Percentiles rank a stretch among this genome's conserved stretches.
Conservation (phyloP, 2,797 vertebrate genomes). For the Craterocephalus amniculus region DNA sequence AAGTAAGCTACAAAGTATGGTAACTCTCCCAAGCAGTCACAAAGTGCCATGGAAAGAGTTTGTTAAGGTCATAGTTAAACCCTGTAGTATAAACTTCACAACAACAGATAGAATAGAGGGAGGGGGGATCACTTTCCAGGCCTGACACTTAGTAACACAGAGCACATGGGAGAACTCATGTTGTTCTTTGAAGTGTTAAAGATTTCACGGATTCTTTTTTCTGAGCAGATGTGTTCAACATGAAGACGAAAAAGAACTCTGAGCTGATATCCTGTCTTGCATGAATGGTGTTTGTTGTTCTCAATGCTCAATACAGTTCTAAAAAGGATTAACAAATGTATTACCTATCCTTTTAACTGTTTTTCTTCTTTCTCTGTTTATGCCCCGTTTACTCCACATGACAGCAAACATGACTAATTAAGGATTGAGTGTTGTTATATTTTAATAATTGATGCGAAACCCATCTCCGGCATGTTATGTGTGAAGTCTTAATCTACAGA, state of each 20-base stretch:
- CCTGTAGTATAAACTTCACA: constrained; percentile 48
- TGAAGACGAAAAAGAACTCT: constrained; percentile 10
- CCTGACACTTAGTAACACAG: constrained; percentile 38
- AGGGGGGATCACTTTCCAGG: constrained; percentile 24
- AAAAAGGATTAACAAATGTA: constrained; percentile 35
- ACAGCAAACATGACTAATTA: constrained; percentile 39
- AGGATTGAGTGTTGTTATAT: constrained; percentile 9
- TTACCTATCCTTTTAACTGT: constrained; percentile 13
- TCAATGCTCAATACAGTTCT: constrained; percentile 5
- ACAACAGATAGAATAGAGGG: constrained; percentile 38
- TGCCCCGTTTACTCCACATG: constrained; percentile 4
- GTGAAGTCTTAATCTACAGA: constrained; percentile 54
- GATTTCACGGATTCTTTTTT: constrained; percentile 40
- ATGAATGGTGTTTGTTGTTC: constrained; percentile 7
- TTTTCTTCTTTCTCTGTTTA: constrained; percentile 20
- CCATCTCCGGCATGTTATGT: constrained; percentile 10
- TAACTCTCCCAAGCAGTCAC: constrained; percentile 52
- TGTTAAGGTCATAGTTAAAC: constrained; percentile 66
- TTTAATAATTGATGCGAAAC: constrained; percentile 32
- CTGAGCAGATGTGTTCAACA: constrained; percentile 29
- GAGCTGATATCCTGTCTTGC: constrained; percentile 3
- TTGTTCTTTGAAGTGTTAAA: constrained; percentile 49
- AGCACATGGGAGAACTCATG: constrained; percentile 41
- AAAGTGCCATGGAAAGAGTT: constrained; percentile 46
- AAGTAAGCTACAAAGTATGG: constrained; percentile 52